Evolutionary conservation across 2,888 invertebrate species (phyloP).

Genomic region (Melangyna quadrimaculata): DNA sequence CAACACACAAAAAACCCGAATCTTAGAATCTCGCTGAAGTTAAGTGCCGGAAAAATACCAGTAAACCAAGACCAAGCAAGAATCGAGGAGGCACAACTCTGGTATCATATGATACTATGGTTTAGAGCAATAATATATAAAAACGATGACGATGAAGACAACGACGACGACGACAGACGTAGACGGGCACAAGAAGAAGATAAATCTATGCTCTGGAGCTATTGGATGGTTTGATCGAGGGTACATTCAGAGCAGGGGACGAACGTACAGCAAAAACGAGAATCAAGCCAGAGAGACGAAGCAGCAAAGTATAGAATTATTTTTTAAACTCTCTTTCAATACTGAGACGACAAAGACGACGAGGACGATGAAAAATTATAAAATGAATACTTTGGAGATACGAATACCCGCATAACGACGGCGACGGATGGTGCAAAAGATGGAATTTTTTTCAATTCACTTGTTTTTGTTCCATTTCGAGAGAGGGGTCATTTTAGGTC

Average conservation of each 20-base stretch:
- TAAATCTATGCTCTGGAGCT: conserved; percentile 53
- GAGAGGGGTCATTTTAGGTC: conserved; percentile 59
- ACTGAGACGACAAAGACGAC: conserved; percentile 19
- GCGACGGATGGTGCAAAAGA: background rate
- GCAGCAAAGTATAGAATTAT: conserved; percentile 11
- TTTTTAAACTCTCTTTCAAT: conserved; percentile 67
- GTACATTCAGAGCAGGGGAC: conserved; percentile 2
- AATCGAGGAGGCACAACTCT: conserved; percentile 32
- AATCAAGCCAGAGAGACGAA: conserved; percentile 39
- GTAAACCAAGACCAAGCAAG: conserved; percentile 47
- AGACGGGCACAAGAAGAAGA: conserved; percentile 38
- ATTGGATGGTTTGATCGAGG: background rate
- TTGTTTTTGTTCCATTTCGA: conserved; percentile 30
- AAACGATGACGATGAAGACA: background rate
- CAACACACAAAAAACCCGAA: conserved; percentile 52
- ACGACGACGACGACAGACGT: conserved; percentile 46
- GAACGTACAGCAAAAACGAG: conserved; percentile 39
- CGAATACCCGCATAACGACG: conserved; percentile 28
- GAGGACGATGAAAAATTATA: conserved; percentile 21
- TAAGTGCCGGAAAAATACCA: conserved; percentile 47
- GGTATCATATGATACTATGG: background rate
- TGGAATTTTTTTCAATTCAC: conserved; percentile 2
- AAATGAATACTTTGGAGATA: conserved; percentile 24
- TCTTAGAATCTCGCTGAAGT: conserved; percentile 59
- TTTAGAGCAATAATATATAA: conserved; percentile 13